These are phyloP conservation scores for Paedocypris sp. DNA, from an alignment of 2,113 vertebrate species.

Conservation along the genomic window DNA sequence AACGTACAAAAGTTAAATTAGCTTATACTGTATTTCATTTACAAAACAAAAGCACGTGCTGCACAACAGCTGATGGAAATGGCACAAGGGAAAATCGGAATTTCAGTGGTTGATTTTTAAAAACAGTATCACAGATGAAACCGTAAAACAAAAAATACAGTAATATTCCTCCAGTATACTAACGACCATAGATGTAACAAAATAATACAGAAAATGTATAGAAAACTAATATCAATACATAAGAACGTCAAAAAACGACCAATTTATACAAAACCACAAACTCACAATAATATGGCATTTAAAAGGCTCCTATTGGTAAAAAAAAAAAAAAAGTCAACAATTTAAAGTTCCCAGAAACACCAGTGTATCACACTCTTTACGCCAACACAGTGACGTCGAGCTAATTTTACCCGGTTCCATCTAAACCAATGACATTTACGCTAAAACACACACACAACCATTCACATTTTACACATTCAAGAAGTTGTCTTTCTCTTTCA, in stretches of 20 bases:
- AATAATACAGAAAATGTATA: not conserved
- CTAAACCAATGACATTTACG: not conserved
- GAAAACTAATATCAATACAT: not conserved
- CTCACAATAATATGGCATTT: not conserved
- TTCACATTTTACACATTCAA: not conserved
- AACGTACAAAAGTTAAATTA: constrained; percentile 43
- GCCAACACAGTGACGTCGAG: not conserved
- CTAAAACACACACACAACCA: not conserved
- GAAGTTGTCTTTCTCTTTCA: no score
- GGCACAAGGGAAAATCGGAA: constrained; percentile 23
- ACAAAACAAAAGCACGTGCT: constrained; percentile 49
- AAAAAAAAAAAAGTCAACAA: constrained; percentile 5
- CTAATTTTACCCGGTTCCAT: not conserved
- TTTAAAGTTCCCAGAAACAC: not conserved
- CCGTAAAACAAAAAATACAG: not conserved
- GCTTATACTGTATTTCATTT: constrained; percentile 36
- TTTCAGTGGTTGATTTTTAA: constrained; percentile 22
- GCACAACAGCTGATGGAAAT: constrained; percentile 44
- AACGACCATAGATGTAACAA: not conserved
- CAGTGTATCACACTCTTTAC: constrained; percentile 7
- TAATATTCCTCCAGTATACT: not conserved
- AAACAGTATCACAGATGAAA: not conserved
- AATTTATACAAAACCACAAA: not conserved
- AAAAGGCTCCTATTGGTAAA: not conserved
- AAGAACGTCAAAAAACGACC: not conserved